These are phyloP conservation scores for Eilema caniola DNA, from an alignment of 2,888 invertebrate genomes.

Conservation along the genomic window DNA sequence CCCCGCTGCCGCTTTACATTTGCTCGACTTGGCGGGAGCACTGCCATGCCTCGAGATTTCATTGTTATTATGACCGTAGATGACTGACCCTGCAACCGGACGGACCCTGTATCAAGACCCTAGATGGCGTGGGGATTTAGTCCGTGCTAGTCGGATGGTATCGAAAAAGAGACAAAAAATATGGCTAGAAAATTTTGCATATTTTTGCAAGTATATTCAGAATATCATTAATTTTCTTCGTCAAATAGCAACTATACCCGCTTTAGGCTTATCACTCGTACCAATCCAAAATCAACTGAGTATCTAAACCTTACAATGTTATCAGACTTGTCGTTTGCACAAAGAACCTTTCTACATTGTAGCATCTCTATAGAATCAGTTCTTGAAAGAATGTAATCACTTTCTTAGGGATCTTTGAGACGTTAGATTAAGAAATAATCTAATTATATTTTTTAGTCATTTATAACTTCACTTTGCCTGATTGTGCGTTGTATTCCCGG, in stretches of 20 bases:
- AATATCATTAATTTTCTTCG: background rate
- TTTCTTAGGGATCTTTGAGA: background rate
- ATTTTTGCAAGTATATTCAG: background rate
- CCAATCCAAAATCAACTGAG: constrained; percentile 24
- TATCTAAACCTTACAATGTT: constrained; percentile 28
- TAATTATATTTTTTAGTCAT: background rate
- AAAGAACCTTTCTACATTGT: constrained; percentile 31
- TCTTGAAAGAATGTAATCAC: constrained; percentile 19
- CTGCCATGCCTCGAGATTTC: no score
- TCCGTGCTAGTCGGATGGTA: no score
- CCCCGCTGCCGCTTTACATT: no score
- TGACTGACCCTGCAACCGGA: no score
- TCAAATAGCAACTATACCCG: background rate
- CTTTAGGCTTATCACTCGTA: background rate
- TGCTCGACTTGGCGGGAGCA: no score
- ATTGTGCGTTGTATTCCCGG: no score
- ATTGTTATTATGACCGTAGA: no score
- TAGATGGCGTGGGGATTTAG: no score
- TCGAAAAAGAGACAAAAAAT: no score
- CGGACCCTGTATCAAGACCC: no score
- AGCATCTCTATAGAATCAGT: constrained; percentile 15
- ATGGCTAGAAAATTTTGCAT: no score
- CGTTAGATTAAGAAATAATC: background rate
- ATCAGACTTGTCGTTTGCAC: constrained; percentile 29
- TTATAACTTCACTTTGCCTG: no score